phyloP scores from a whole-genome alignment of 2,797 vertebrate genomes.

The Hoplostethus mediterraneus region DNA sequence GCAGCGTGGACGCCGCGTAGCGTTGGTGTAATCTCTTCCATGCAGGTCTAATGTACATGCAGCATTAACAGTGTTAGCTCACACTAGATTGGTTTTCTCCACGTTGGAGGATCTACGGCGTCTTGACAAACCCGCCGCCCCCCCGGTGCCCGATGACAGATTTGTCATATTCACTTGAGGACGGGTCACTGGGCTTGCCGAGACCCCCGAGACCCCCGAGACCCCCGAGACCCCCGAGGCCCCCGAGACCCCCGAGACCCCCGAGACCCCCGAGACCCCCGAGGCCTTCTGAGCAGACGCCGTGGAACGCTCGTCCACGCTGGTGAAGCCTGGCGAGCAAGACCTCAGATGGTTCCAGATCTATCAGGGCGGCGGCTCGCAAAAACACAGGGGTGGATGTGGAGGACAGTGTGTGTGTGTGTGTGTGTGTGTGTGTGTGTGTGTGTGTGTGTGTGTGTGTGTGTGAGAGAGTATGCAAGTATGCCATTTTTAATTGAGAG shows the following conservation, averaged over 20 bases:
- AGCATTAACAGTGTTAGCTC: too few species aligned
- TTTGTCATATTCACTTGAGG: conserved; percentile 19
- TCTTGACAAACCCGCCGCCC: conserved; percentile 9
- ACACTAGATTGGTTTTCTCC: neutral
- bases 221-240: conserved; percentile 13
- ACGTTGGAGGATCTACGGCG: too few species aligned
- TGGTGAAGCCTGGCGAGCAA: too few species aligned
- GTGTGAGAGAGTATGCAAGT: neutral
- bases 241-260: conserved; percentile 13
- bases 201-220: conserved; percentile 19
- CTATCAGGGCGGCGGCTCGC: too few species aligned
- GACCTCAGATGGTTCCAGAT: too few species aligned
- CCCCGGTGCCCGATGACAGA: conserved; percentile 24
- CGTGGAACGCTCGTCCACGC: too few species aligned
- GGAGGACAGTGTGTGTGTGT: neutral
- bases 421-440: conserved; percentile 2
- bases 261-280: conserved; percentile 16
- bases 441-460: neutral
- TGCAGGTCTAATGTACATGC: too few species aligned
- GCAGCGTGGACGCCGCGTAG: too few species aligned
- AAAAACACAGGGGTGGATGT: too few species aligned
- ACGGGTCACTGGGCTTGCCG: neutral
- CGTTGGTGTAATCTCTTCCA: too few species aligned
- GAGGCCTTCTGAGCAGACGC: neutral
- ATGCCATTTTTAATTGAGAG: neutral